phyloP scores from a whole-genome alignment of 2,888 invertebrate species.

The Cacoxenus indagator region DNA sequence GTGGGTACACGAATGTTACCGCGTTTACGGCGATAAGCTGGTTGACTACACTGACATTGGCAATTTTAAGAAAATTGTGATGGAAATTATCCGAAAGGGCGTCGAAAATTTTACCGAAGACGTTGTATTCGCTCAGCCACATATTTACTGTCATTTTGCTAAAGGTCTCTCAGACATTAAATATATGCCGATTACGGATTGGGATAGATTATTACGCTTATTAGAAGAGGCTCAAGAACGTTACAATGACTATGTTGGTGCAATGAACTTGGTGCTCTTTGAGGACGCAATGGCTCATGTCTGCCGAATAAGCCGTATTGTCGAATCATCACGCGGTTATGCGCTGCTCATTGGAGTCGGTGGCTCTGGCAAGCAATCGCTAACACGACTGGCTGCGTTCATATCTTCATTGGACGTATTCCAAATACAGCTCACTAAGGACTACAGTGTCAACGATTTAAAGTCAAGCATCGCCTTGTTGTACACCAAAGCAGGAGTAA shows the following conservation, averaged over 20 bases:
- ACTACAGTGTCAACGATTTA: constrained; percentile 86
- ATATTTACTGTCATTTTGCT: constrained; percentile 94
- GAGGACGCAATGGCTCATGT: constrained; percentile 96
- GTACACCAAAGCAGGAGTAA: constrained; percentile 90
- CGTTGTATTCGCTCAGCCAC: constrained; percentile 79
- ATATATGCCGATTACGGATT: constrained; percentile 84
- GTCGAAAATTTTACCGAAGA: constrained; percentile 82
- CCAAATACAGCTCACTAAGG: constrained; percentile 92
- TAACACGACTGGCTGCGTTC: constrained; percentile 89
- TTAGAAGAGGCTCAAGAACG: constrained; percentile 84
- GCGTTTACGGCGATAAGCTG: constrained; percentile 93
- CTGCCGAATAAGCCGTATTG: constrained; percentile 90
- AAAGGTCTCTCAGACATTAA: constrained; percentile 92
- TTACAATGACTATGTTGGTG: constrained; percentile 91
- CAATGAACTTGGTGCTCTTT: constrained; percentile 94
- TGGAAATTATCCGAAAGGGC: constrained; percentile 84
- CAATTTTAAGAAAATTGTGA: constrained; percentile 79
- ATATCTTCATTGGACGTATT: constrained; percentile 93
- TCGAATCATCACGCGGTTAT: constrained; percentile 93
- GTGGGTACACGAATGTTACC: constrained; percentile 90
- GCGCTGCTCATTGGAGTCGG: constrained; percentile 94
- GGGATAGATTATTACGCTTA: constrained; percentile 79
- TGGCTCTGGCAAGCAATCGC: constrained; percentile 94
- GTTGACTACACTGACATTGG: constrained; percentile 85
- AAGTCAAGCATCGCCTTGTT: constrained; percentile 80